phyloP scores from a whole-genome alignment of 64 coral and sea anemone species.

The Exaiptasia diaphana region DNA sequence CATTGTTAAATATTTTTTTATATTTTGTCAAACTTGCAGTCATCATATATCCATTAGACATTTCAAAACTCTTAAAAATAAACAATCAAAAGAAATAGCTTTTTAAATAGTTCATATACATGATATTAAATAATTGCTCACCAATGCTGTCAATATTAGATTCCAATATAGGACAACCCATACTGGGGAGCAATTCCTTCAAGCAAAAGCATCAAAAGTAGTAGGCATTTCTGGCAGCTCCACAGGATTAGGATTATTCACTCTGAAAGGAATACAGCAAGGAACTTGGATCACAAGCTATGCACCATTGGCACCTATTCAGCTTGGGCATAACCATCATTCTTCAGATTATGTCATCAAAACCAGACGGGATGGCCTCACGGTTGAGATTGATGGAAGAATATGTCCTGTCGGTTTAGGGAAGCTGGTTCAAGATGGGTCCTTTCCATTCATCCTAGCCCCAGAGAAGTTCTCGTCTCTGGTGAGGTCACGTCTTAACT shows the following conservation, averaged over 20 bases:
- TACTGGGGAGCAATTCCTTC: slow-evolving; percentile 46
- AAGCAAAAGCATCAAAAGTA: slow-evolving; percentile 34
- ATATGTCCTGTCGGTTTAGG: slow-evolving; percentile 59
- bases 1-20: too few relatives aligned
- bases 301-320: slow-evolving; percentile 48
- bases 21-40: too few relatives aligned
- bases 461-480: slow-evolving; percentile 44
- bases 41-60: too few relatives aligned
- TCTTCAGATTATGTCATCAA: slow-evolving; percentile 52
- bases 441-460: slow-evolving; percentile 52
- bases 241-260: slow-evolving; percentile 38
- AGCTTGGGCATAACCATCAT: slow-evolving; percentile 12
- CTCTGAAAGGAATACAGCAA: slow-evolving; percentile 32
- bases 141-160: not conserved
- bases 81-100: too few relatives aligned
- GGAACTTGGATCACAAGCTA: slow-evolving; percentile 61
- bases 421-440: slow-evolving; percentile 48
- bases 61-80: too few relatives aligned
- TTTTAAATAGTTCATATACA: too few relatives aligned
- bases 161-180: slow-evolving; percentile 31
- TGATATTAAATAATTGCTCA: not conserved
- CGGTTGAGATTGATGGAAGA: slow-evolving; percentile 41
- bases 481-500: slow-evolving; percentile 36
- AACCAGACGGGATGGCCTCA: slow-evolving; percentile 5
- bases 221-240: slow-evolving; percentile 37